A percentile compares a stretch with the other conserved stretches of the same genome.
Conservation (phyloP, 2,113 vertebrate species). For the Boleophthalmus pectinirostris region DNA sequence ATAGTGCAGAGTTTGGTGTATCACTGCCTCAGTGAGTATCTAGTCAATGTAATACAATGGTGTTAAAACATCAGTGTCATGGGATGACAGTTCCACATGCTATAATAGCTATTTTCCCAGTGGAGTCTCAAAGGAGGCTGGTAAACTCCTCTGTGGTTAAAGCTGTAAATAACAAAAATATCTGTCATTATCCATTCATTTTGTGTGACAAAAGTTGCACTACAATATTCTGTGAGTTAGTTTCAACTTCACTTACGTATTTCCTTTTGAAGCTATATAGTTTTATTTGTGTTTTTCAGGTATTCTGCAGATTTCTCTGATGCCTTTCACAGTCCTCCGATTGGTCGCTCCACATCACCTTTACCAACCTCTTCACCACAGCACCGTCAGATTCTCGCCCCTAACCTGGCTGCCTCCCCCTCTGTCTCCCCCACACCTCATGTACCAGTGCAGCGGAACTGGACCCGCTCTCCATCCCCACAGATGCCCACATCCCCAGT, state of each 20-base stretch:
- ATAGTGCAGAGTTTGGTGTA: not conserved
- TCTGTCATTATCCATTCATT: not conserved
- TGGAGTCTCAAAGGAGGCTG: not conserved
- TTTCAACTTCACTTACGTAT: not conserved
- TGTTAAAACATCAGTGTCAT: conserved; percentile 5
- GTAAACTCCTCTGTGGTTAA: not conserved
- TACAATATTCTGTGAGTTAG: not conserved
- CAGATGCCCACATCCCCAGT: conserved; percentile 83
- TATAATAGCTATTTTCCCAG: conserved; percentile 1
- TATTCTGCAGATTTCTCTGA: conserved; percentile 79
- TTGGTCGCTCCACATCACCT: conserved; percentile 74
- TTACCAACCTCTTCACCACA: conserved; percentile 74
- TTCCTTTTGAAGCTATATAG: not conserved
- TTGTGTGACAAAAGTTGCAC: not conserved
- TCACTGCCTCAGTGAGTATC: not conserved
- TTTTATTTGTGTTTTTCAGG: conserved; percentile 59
- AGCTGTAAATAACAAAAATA: conserved; percentile 8
- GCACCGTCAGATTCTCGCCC: conserved; percentile 72
- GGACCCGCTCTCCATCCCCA: conserved; percentile 80
- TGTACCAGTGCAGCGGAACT: conserved; percentile 67
- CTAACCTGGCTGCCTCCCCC: conserved; percentile 62
- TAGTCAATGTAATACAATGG: not conserved
- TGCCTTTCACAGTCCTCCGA: conserved; percentile 79
- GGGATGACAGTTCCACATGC: not conserved
- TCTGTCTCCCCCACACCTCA: conserved; percentile 67